phyloP scores from a whole-genome alignment of 2,113 vertebrate genomes.

The Tretioscincus oriximinensis region DNA sequence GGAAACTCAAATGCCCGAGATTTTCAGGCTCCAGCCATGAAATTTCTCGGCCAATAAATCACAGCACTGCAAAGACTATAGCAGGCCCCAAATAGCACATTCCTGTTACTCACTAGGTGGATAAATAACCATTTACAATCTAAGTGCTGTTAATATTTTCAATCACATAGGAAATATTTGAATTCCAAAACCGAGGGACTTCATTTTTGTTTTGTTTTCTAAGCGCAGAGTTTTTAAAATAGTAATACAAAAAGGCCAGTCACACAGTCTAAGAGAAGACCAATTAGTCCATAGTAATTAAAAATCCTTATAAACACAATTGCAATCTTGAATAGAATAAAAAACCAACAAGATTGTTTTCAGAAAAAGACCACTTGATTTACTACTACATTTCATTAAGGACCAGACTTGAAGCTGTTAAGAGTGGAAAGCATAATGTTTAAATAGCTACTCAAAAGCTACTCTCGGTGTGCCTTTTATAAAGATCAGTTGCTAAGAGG shows the following conservation, averaged over 20 bases:
- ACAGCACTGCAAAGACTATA: too few species aligned
- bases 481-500: conserved; percentile 1
- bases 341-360: not conserved
- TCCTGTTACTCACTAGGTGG: not conserved
- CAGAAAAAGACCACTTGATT: not conserved
- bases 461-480: not conserved
- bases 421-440: not conserved
- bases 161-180: not conserved
- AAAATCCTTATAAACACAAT: not conserved
- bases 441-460: not conserved
- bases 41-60: too few species aligned
- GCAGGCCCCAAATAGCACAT: not conserved
- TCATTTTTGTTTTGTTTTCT: not conserved
- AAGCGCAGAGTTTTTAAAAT: not conserved
- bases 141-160: not conserved
- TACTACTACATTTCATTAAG: not conserved
- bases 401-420: not conserved
- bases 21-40: too few species aligned
- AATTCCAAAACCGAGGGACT: not conserved
- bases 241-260: not conserved
- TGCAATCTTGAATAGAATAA: not conserved
- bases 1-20: too few species aligned
- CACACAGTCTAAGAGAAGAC: not conserved
- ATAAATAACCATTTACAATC: not conserved
- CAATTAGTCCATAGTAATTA: not conserved